These are phyloP conservation scores for Bellardia pandia DNA, from an alignment of 2,888 invertebrate genomes.

Conservation along the genomic window DNA sequence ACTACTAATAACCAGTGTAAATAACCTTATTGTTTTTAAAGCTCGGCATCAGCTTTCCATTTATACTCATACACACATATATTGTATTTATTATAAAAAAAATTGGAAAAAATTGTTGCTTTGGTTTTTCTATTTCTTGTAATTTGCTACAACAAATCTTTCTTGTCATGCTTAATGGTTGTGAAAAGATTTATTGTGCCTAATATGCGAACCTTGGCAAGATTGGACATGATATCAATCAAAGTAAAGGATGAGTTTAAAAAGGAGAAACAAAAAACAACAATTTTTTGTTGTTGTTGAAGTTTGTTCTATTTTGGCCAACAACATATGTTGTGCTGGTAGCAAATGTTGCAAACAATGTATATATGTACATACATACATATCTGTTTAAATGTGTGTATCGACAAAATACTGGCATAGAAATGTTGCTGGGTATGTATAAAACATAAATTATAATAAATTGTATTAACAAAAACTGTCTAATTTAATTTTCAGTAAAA, in stretches of 20 bases:
- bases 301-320: slow-evolving; percentile 31
- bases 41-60: not conserved
- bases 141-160: slow-evolving; percentile 62
- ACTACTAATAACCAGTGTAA: not conserved
- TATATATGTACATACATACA: not conserved
- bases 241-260: slow-evolving; percentile 65
- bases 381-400: not conserved
- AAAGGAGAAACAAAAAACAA: slow-evolving; percentile 10
- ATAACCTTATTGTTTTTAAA: not conserved
- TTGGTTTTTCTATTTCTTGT: slow-evolving; percentile 31
- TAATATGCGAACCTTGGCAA: slow-evolving; percentile 71
- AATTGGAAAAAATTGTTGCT: not conserved
- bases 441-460: slow-evolving; percentile 5
- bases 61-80: not conserved
- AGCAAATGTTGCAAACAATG: slow-evolving; percentile 18
- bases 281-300: slow-evolving; percentile 1
- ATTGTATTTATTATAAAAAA: not conserved
- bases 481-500: slow-evolving; percentile 7
- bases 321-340: slow-evolving; percentile 33
- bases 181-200: slow-evolving; percentile 71
- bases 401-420: no score
- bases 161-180: slow-evolving; percentile 67
- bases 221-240: slow-evolving; percentile 71
- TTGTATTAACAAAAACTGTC: slow-evolving; percentile 1
- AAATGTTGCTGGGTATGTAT: not conserved